Conservation (phyloP, 2,888 invertebrate species). For the Drosophila peninsularis region DNA sequence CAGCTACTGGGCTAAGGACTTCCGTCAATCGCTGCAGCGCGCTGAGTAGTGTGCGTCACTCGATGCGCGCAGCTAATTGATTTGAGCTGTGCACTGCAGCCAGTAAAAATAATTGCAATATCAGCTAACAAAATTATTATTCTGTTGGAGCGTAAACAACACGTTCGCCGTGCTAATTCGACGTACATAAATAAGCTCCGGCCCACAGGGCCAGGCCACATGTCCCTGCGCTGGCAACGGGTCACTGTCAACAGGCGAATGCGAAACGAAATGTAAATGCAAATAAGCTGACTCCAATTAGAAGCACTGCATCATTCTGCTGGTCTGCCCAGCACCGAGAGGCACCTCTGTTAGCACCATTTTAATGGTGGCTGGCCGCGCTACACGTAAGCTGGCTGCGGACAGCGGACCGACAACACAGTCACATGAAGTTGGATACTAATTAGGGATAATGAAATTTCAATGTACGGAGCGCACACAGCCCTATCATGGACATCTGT, state of each 20-base stretch:
- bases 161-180: slow-evolving; percentile 48
- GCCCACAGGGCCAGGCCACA: slow-evolving; percentile 15
- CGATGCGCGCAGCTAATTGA: slow-evolving; percentile 67
- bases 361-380: slow-evolving; percentile 2
- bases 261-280: slow-evolving; percentile 50
- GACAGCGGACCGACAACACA: slow-evolving; percentile 15
- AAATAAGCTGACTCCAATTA: slow-evolving; percentile 69
- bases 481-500: slow-evolving; percentile 4
- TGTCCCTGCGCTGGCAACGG: slow-evolving; percentile 11
- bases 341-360: slow-evolving; percentile 6
- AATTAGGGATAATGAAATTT: slow-evolving; percentile 44
- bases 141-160: slow-evolving; percentile 33
- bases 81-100: slow-evolving; percentile 54
- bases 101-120: slow-evolving; percentile 53
- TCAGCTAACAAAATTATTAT: slow-evolving; percentile 18
- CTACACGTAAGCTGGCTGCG: neutral
- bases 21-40: slow-evolving; percentile 11
- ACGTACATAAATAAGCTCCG: slow-evolving; percentile 53
- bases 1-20: slow-evolving; percentile 8
- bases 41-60: slow-evolving; percentile 49
- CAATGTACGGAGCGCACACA: slow-evolving; percentile 8
- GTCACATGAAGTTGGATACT: slow-evolving; percentile 26
- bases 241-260: slow-evolving; percentile 13
- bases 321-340: slow-evolving; percentile 2
- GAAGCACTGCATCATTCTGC: slow-evolving; percentile 55